These are phyloP conservation scores for Ispidina lecontei DNA, from an alignment of 2,797 vertebrate species.

Conservation along the genomic window DNA sequence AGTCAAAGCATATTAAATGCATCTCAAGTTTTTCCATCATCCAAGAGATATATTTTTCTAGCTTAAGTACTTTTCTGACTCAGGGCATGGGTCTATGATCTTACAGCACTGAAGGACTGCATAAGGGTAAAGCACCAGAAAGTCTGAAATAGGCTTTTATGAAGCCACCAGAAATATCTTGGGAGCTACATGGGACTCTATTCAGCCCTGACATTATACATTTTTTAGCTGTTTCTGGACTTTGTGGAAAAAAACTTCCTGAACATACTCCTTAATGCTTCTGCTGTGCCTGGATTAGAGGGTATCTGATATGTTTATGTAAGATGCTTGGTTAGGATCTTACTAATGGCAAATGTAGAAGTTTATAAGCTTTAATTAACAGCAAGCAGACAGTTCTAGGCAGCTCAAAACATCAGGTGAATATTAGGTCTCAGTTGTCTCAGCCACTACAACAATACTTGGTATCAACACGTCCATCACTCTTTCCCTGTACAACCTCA, in stretches of 20 bases:
- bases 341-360: background rate
- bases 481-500: background rate
- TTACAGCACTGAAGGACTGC: background rate
- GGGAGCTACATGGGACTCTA: fast-evolving
- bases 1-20: background rate
- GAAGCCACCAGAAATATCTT: background rate
- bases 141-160: background rate
- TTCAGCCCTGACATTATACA: background rate
- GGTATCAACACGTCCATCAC: background rate
- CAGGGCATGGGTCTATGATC: background rate
- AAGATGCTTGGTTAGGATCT: background rate
- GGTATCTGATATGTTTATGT: background rate
- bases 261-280: background rate
- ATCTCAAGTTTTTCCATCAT: background rate
- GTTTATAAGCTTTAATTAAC: background rate
- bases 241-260: background rate
- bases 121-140: background rate
- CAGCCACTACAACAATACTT: background rate
- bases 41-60: background rate
- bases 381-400: background rate
- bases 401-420: background rate
- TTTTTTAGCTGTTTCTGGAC: background rate
- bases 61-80: background rate
- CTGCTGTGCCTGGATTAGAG: background rate
- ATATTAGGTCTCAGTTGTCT: background rate